Conservation (phyloP, 2,888 invertebrate species). For the Sylvicola fuscatus region DNA sequence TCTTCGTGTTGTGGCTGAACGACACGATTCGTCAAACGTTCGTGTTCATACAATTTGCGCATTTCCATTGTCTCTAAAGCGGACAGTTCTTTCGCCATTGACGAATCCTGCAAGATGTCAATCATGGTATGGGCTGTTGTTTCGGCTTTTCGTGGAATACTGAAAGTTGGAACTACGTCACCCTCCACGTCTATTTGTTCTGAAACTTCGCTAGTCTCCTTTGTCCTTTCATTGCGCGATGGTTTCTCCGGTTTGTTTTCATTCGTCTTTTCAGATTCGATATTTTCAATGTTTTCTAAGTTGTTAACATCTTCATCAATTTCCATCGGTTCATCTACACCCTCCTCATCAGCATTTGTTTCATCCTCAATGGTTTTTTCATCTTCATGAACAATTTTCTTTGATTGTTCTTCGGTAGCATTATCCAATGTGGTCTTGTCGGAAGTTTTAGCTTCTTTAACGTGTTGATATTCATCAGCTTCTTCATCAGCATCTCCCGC, state of each 20-base stretch:
- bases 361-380: conserved; percentile 30
- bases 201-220: conserved; percentile 29
- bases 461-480: conserved; percentile 59
- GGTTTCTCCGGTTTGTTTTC: conserved; percentile 21
- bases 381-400: conserved; percentile 33
- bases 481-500: conserved; percentile 24
- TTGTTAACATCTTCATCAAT: conserved; percentile 29
- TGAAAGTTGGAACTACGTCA: conserved; percentile 42
- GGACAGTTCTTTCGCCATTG: conserved; percentile 14
- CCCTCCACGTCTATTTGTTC: conserved; percentile 51
- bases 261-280: conserved; percentile 26
- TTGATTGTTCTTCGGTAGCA: conserved; percentile 66
- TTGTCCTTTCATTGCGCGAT: conserved; percentile 21
- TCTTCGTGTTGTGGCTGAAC: conserved; percentile 17
- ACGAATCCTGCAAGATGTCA: conserved; percentile 17
- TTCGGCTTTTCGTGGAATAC: conserved; percentile 44
- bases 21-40: conserved; percentile 14
- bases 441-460: conserved; percentile 53
- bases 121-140: conserved; percentile 56
- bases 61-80: conserved; percentile 17
- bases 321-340: conserved; percentile 24
- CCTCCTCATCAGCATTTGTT: conserved; percentile 31
- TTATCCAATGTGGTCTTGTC: conserved; percentile 54
- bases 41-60: conserved; percentile 18
- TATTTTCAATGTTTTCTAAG: conserved; percentile 14